phyloP scores from a whole-genome alignment of 2,888 invertebrate genomes.

The Hypomecis atomaria region DNA sequence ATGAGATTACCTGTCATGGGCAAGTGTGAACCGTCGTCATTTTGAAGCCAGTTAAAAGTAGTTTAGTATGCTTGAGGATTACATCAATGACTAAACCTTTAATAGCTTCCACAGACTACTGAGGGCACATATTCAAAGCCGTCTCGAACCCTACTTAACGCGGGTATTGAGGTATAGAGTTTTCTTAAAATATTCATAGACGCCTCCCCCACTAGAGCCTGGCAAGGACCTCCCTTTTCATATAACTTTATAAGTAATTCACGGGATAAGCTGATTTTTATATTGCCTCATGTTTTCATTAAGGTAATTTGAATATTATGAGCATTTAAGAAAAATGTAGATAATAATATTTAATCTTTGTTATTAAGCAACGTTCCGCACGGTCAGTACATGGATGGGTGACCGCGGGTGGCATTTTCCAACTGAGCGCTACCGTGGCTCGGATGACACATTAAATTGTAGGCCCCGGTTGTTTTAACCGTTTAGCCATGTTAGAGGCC shows the following conservation, averaged over 20 bases:
- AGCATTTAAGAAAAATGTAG: slow-evolving; percentile 2
- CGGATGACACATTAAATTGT: too few relatives aligned
- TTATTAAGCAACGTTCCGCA: too few relatives aligned
- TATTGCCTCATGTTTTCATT: slow-evolving; percentile 31
- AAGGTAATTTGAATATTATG: slow-evolving; percentile 10
- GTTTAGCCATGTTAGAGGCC: too few relatives aligned
- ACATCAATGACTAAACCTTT: not conserved
- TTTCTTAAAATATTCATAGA: slow-evolving; percentile 67
- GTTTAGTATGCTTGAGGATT: not conserved
- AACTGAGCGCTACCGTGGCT: too few relatives aligned
- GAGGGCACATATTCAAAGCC: slow-evolving; percentile 8
- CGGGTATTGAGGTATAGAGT: slow-evolving; percentile 29
- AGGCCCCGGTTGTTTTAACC: too few relatives aligned
- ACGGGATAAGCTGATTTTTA: slow-evolving; percentile 38
- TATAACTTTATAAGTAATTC: slow-evolving; percentile 40
- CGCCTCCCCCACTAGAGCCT: slow-evolving; percentile 51
- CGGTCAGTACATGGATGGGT: too few relatives aligned
- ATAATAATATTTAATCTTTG: not conserved
- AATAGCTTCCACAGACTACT: slow-evolving; percentile 1
- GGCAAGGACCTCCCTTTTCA: slow-evolving; percentile 43
- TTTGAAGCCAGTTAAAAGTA: not conserved
- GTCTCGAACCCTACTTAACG: slow-evolving; percentile 19
- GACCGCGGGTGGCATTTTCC: too few relatives aligned
- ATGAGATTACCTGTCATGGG: too few relatives aligned
- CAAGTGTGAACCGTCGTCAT: too few relatives aligned